These are phyloP conservation scores for Andrena cerasifolii DNA, from an alignment of 1,140 invertebrate genomes.

Conservation along the genomic window DNA sequence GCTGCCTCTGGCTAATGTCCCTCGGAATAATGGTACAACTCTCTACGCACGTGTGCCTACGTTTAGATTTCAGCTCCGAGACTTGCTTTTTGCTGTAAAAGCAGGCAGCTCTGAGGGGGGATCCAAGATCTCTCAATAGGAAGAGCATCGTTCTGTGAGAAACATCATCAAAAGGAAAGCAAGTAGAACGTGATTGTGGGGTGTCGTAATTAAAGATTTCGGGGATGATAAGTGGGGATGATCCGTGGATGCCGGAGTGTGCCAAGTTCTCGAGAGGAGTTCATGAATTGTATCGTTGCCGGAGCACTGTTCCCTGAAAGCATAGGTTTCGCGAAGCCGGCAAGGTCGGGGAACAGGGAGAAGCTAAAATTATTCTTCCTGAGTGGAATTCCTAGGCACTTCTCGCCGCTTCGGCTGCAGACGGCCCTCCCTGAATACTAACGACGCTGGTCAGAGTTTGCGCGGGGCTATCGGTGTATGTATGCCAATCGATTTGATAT, in stretches of 20 bases:
- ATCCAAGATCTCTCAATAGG: not conserved
- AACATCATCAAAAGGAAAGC: too few species aligned
- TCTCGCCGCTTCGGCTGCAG: conserved; percentile 5
- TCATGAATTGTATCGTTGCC: not conserved
- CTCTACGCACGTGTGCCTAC: conserved; percentile 4
- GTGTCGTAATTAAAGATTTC: too few species aligned
- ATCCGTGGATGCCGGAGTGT: too few species aligned
- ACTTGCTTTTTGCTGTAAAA: conserved; percentile 1
- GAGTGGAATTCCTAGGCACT: conserved; percentile 40
- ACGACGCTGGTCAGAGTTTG: conserved; percentile 25
- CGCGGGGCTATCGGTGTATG: conserved; percentile 53
- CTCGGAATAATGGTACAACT: conserved; percentile 7
- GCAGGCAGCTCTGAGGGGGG: not conserved
- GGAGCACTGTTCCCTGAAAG: not conserved
- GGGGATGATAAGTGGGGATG: too few species aligned
- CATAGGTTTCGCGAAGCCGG: conserved; percentile 20
- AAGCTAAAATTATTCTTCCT: conserved; percentile 35
- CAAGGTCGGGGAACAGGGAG: conserved; percentile 41
- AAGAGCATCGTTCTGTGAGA: too few species aligned
- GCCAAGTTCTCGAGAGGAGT: too few species aligned
- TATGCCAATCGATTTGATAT: conserved; percentile 55
- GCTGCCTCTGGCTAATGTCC: conserved; percentile 37
- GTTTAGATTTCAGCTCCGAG: conserved; percentile 12
- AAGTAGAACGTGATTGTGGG: too few species aligned
- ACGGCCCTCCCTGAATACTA: conserved; percentile 46